Evolutionary conservation across 2,888 invertebrate genomes (phyloP), one percentile per base, ranked within the genome.

Genomic region (Balanococcus diminutus): DNA sequence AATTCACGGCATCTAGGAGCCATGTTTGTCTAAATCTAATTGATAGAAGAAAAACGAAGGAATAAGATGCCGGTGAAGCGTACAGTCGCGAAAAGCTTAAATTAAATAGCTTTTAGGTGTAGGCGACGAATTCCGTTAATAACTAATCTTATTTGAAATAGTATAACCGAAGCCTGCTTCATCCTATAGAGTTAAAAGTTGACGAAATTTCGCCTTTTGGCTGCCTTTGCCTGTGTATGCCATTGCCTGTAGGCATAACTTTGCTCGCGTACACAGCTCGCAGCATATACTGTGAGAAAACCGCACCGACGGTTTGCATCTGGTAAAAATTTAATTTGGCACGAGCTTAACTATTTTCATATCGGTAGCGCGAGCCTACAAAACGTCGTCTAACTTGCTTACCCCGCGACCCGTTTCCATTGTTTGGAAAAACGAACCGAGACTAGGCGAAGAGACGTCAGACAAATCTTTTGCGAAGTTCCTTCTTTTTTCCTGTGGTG

Each of bases 301-400:
- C 61, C 61, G 61, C 28, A 67, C 16, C 61, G 28, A 67, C 25
- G 14, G 61, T 25, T 25, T 22, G 61, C 61, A 67, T 67, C 61
- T 67, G 61, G 61, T 67, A 67, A 67, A 67, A 67, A 67, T 67
- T 67, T 28, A 67, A 67, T 67, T 67, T 67, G 61, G 61, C 61
- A 14, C 61, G 28, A 28, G 11, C 28, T 9, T 67, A 19, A 51
- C 19, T 51, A 67, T 67, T 67, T 67, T 28, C 61, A 67, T 67
- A 67, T 67, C 61, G 61, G 28, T 67, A 67, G 19, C 2, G 19
- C 51, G 19, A n/a, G 19, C 51, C 19, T n/a, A 51, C 51, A 51
- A 51, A 51, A 51, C 51, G 51, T 42, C 42, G 42, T 51, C 1
- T 51, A 51, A 19, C 51, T 51, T 19, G 8, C n/a, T n/a, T n/a